Evolutionary conservation across 2,113 vertebrate species (phyloP), one percentile per base, ranked within the genome.

Genomic region (Synodontis membranacea): DNA sequence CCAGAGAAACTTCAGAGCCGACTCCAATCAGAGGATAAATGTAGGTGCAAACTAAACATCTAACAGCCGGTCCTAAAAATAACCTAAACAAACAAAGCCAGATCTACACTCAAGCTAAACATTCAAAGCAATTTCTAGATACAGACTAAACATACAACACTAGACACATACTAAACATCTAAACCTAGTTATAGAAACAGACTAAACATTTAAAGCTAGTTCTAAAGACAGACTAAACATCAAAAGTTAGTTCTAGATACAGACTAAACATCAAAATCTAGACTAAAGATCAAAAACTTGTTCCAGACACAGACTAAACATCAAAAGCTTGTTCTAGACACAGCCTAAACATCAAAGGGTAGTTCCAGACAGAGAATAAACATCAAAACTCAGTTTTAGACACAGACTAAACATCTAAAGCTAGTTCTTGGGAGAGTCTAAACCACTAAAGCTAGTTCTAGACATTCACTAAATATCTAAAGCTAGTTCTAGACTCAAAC

Each of bases 401-500:
- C 15, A 17, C 52, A 80, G 34, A 80, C 9, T 58, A 34, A 56
- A 80, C 17, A 39, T 80, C 12, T 21, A 80, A 21, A 58, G 48
- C 4, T 54, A 39, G 31, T 31, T 81, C 21, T 11, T 42, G 15
- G n/a, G n/a, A n/a, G n/a, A n/a, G n/a, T n/a, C n/a, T n/a, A n/a
- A n/a, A n/a, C n/a, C n/a, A 58, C 31, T 56, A 56, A 56, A 56
- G 19, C 3, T 56, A 34, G 8, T n/a, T n/a, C n/a, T n/a, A 34
- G 44, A 78, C n/a, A n/a, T n/a, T n/a, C n/a, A n/a, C 48, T 80
- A 52, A 52, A 79, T 28, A 52, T 79, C 76, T 31, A 52, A 39
- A 5, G 9, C 48, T 25, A 56, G 17, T 25, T 39, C n/a, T 56
- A 80, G 17, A 56, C 12, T 1, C 28, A 80, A 5, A 21, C n/a